Evolutionary conservation across 2,888 invertebrate genomes (phyloP), one percentile per base, ranked within the genome.

Genomic region (Gymnosoma rotundatum): DNA sequence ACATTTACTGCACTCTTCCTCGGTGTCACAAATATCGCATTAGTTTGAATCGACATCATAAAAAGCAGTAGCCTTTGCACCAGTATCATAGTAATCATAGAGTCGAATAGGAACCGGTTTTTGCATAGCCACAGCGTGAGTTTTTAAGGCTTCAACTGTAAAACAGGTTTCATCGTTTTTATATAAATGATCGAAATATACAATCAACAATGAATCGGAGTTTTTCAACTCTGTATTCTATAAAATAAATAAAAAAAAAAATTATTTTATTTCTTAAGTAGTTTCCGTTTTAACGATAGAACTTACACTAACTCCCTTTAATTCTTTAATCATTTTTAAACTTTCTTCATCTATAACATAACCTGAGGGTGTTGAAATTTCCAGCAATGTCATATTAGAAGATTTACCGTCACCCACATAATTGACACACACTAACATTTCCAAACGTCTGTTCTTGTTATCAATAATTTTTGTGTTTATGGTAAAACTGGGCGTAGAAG

Each of bases 381-480:
- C 97, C 93, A 98, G 95, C 2, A 98, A 95, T n/a, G 97, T 96
- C 95, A 98, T 96, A 86, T 98, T 98, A 86, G 95, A 95, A 36
- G 94, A 93, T 88, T 94, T 94, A 48, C 94, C 88, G 9, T 88
- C 88, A 25, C 90, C 92, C 7, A 88, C 86, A 25, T 93, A 96
- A 94, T 95, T 95, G 61, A 96, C 94, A 89, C 98, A 98, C 64
- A 97, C 94, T 12, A 95, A 96, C 45, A 98, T 93, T 89, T 96
- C 96, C 80, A 98, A 93, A 87, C 97, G 95, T 0, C 36, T 54
- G 16, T 9, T 61, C 14, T 16, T 12, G 36, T 67, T 63, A 8
- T 88, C 83, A 88, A 95, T 95, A 90, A 97, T 97, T 12, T 97
- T 95, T 88, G 96, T 94, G 0, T 97, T 97, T 7, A 98, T 93